A percentile compares a stretch with the other conserved stretches of the same genome.
Conservation (phyloP, 2,113 vertebrate genomes). For the Myocastor coypus region DNA sequence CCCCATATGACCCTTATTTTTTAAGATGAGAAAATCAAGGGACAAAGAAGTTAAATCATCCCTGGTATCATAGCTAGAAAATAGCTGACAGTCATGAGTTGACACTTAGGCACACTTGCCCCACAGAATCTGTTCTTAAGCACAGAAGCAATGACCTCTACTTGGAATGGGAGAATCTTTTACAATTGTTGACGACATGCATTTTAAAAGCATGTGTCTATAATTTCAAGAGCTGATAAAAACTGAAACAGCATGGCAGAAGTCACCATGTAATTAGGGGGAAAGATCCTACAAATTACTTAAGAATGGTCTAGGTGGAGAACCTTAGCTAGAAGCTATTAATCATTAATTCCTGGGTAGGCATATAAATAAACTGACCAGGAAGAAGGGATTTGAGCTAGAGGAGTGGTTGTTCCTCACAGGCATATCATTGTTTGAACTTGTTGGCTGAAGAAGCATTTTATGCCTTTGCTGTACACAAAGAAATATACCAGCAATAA, state of each 20-base stretch:
- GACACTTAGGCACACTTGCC: background rate
- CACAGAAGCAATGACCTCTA: background rate
- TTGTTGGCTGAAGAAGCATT: background rate
- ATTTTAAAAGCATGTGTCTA: background rate
- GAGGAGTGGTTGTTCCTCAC: background rate
- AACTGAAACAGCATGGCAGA: background rate
- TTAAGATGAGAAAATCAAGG: constrained; percentile 16
- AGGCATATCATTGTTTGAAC: background rate
- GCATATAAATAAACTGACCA: background rate
- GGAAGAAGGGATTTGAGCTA: background rate
- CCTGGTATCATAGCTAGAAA: background rate
- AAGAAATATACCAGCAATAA: background rate
- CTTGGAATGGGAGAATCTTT: background rate
- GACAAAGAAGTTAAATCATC: background rate
- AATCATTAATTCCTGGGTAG: background rate
- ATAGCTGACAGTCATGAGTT: background rate
- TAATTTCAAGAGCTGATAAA: constrained; percentile 19
- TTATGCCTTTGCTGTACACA: background rate
- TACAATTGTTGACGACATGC: background rate
- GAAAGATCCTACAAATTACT: background rate
- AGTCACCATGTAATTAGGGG: background rate
- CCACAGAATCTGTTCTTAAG: background rate
- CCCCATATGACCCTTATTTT: constrained; percentile 11
- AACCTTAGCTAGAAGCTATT: background rate
- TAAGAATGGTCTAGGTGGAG: background rate